phyloP scores from a whole-genome alignment of 2,113 vertebrate genomes.

The Elgaria multicarinata region DNA sequence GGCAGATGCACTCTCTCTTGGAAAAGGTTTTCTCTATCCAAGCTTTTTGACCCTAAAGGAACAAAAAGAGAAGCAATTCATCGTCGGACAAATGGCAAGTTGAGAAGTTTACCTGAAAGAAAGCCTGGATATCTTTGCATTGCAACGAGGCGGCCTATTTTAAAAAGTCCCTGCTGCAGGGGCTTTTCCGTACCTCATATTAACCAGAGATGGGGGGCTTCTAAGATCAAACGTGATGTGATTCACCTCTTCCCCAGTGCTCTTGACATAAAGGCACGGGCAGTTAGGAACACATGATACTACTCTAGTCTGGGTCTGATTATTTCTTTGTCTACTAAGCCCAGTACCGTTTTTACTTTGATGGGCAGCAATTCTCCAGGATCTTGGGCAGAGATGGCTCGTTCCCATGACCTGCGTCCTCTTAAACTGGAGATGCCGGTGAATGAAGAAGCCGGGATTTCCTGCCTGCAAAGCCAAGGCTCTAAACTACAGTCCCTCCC shows the following conservation, averaged over 20 bases:
- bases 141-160: neutral
- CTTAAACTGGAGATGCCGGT: neutral
- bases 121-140: neutral
- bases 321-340: neutral
- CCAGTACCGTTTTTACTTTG: neutral
- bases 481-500: too few relatives aligned
- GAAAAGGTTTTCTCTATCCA: slow-evolving; percentile 97
- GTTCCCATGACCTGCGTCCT: neutral
- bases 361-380: neutral
- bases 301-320: neutral
- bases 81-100: neutral
- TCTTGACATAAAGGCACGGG: neutral
- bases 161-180: neutral
- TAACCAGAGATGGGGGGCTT: neutral
- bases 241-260: too few relatives aligned
- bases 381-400: too few relatives aligned
- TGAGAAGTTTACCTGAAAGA: neutral
- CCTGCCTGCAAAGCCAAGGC: neutral
- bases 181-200: neutral
- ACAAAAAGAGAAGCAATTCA: neutral
- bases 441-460: neutral
- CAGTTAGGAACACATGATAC: neutral
- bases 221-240: neutral
- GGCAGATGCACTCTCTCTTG: slow-evolving; percentile 91
- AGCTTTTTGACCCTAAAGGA: slow-evolving; percentile 87